Evolutionary conservation across 1,140 invertebrate species (phyloP).

Genomic region (Ceratina australensis): DNA sequence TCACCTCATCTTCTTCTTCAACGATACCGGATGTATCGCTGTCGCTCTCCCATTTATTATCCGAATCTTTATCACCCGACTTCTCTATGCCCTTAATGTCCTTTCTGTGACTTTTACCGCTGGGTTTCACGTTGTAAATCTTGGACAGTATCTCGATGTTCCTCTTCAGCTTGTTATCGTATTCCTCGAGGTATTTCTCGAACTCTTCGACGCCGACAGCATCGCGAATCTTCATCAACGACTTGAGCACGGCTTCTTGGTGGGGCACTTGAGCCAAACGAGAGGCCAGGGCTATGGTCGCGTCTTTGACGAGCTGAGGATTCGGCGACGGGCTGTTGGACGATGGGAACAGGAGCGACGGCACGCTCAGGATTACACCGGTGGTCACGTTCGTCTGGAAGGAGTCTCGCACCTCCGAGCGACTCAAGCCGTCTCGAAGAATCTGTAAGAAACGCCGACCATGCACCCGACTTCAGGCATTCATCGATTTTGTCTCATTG

Average conservation of each 20-base stretch:
- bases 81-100: constrained; percentile 34
- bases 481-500: constrained; percentile 23
- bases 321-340: constrained; percentile 67
- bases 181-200: constrained; percentile 77
- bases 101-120: constrained; percentile 44
- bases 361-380: constrained; percentile 84
- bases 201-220: constrained; percentile 84
- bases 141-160: constrained; percentile 86
- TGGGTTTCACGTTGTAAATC: constrained; percentile 81
- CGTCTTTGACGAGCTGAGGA: constrained; percentile 74
- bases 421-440: constrained; percentile 83
- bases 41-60: constrained; percentile 62
- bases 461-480: constrained; percentile 12
- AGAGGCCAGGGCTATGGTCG: constrained; percentile 82
- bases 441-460: constrained; percentile 77
- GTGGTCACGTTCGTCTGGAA: constrained; percentile 83
- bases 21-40: constrained; percentile 62
- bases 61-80: constrained; percentile 31
- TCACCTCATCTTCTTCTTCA: constrained; percentile 58
- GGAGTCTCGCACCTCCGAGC: constrained; percentile 79
- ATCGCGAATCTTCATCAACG: constrained; percentile 84
- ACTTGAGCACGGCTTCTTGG: constrained; percentile 85
- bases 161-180: constrained; percentile 80
- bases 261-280: constrained; percentile 84
- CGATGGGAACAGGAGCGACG: constrained; percentile 82